phyloP scores from a whole-genome alignment of 2,888 invertebrate species.

The Periphyllus acericola region DNA sequence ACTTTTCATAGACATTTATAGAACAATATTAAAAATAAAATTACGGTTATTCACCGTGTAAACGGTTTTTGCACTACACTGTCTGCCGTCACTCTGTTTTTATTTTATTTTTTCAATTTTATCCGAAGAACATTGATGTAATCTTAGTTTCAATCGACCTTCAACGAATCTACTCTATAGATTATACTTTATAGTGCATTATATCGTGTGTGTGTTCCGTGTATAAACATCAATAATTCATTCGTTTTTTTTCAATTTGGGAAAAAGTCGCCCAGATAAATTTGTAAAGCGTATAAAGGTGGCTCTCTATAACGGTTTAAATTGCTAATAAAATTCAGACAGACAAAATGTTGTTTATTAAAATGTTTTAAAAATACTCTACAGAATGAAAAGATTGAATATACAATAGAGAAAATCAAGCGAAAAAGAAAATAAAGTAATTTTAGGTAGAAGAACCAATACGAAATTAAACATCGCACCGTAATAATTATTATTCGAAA shows the following conservation, averaged over 20 bases:
- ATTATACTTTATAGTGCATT: background rate
- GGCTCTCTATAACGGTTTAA: background rate
- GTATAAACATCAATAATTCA: background rate
- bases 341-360: no score
- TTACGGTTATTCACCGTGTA: background rate
- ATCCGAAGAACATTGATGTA: background rate
- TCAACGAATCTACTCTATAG: background rate
- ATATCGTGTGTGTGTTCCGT: background rate
- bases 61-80: background rate
- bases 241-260: background rate
- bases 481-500: no score
- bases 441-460: no score
- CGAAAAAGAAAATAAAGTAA: no score
- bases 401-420: no score
- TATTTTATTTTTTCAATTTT: background rate
- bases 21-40: slow-evolving; percentile 1
- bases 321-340: background rate
- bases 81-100: background rate
- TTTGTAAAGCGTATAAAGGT: background rate
- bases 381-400: no score
- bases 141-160: background rate
- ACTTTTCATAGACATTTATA: slow-evolving; percentile 23
- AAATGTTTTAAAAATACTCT: no score
- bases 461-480: no score
- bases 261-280: background rate